A percentile compares a stretch with the other conserved stretches of the same genome.
Evolutionary conservation across 2,888 invertebrate species (phyloP).

Genomic region (Schizaphis graminum): DNA sequence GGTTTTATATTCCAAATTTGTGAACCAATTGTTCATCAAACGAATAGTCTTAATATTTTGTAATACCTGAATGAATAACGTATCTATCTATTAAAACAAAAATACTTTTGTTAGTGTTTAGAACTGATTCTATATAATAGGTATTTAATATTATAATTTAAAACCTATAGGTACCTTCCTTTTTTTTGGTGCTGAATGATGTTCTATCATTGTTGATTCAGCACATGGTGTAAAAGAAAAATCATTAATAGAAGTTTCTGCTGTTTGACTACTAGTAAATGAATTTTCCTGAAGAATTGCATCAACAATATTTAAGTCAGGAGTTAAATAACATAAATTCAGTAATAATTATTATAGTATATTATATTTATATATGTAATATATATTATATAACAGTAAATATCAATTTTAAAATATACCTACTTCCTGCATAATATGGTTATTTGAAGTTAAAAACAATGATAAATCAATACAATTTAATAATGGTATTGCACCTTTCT

Average conservation of each 20-base stretch:
- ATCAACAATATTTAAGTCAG: too few species aligned
- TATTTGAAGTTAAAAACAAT: neutral
- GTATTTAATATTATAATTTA: too few species aligned
- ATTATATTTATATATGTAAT: neutral
- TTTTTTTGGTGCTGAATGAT: too few species aligned
- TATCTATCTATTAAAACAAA: too few species aligned
- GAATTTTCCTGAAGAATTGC: neutral
- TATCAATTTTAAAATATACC: neutral
- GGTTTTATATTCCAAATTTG: too few species aligned
- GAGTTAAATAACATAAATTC: neutral
- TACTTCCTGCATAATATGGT: neutral
- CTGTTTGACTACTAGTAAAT: neutral
- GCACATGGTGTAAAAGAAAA: conserved; percentile 11
- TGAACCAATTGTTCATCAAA: too few species aligned
- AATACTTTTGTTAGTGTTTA: too few species aligned
- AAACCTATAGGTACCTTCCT: too few species aligned
- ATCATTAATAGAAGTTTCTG: neutral
- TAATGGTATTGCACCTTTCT: conserved; percentile 9
- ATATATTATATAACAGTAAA: neutral
- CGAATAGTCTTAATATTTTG: too few species aligned
- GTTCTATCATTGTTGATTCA: conserved; percentile 8
- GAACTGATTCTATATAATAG: too few species aligned
- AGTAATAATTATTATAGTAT: neutral
- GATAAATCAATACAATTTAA: neutral
- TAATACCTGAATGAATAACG: too few species aligned